Percentiles rank a stretch among this genome's conserved stretches.
Evolutionary conservation across 1,140 invertebrate species (phyloP).

Genomic region (Laodelphax striatellus): DNA sequence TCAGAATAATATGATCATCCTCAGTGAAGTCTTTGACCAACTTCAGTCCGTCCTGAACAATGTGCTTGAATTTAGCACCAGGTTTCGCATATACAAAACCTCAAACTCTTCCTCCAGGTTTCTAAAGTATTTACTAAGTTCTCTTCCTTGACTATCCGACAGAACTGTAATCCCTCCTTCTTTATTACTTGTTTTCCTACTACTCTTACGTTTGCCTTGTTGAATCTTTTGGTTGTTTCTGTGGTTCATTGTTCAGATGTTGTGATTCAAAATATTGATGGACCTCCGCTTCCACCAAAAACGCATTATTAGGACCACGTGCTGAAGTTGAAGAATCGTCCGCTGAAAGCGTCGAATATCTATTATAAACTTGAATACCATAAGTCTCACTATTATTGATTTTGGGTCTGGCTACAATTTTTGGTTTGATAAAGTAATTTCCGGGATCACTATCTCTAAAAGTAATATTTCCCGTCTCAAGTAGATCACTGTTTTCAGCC

Average conservation of each 20-base stretch:
- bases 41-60: not conserved
- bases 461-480: no score
- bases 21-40: not conserved
- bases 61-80: conserved; percentile 5
- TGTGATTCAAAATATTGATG: not conserved
- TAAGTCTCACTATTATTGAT: not conserved
- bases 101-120: not conserved
- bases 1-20: not conserved
- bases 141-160: conserved; percentile 5
- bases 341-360: not conserved
- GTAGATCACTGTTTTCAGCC: not conserved
- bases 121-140: conserved; percentile 2
- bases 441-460: no score
- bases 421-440: not conserved
- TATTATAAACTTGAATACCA: not conserved
- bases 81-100: conserved; percentile 4
- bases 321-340: no score
- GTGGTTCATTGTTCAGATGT: not conserved
- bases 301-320: not conserved
- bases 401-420: not conserved
- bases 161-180: not conserved
- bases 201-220: not conserved
- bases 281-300: not conserved
- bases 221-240: not conserved
- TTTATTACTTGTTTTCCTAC: not conserved